Base-by-base conservation (phyloP, 2,888 invertebrate species). In the Lobophora halterata region DNA sequence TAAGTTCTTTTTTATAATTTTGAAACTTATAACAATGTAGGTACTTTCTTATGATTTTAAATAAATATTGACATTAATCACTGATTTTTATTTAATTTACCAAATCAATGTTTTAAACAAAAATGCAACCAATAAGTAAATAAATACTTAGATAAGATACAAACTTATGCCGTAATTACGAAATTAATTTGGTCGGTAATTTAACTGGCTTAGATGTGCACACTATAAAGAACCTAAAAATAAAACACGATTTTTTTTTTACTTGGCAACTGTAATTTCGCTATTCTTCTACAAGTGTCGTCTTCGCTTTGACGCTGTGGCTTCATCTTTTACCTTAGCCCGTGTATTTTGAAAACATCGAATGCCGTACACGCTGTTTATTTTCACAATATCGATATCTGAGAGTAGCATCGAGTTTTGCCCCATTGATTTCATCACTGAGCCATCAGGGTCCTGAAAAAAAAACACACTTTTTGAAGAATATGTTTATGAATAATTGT, bases 321-420 rank as follows among this genome's bases (percentile, higher is more conserved):
- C 11, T 23, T 7, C 10, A 3, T 11, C 20, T 7, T 25, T 26
- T 16, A 5, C n/a, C 13, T 25, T 8, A 3, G 37, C 19, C 11
- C 26, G 25, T 6, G 5, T 6, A 0, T 7, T 18, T 5, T 11
- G 23, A 19, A 76, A 78, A 12, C 83, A 83, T 1, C 66, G 39
- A 0, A 65, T 34, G 0, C 81, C 83, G 12, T 86, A 86, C 0
- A 86, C 67, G n/a, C 71, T 78, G 50, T 86, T 86, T 3, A 86
- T 83, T 41, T 81, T 86, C 0, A 79, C 43, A 0, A 83, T 62
- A 10, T 86, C 85, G 2, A 37, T 32, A 0, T 81, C 65, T 1
- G 85, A 86, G 0, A 85, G 54, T 0, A 83, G 44, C 13, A 72
- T 40, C 0, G 55, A 24, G 17, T 82, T 56, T 37, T 86, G 82